A percentile compares a stretch with the other conserved stretches of the same genome.
These are phyloP conservation scores for Dynastes tityus DNA, from an alignment of 2,888 invertebrate species.

Conservation along the genomic window DNA sequence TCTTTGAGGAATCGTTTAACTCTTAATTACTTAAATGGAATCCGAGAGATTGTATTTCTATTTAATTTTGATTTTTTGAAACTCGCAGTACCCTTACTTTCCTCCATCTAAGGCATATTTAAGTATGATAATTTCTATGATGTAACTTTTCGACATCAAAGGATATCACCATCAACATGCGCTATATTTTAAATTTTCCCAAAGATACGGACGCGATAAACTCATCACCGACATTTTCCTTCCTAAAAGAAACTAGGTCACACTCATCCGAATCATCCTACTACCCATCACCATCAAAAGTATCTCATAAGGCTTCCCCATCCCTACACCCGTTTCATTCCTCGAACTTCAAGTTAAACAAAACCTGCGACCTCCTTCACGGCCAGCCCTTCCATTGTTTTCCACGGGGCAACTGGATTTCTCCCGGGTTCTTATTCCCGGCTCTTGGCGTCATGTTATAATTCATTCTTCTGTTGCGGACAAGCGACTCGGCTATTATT, in stretches of 20 bases:
- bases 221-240: background rate
- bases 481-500: background rate
- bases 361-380: too few relatives aligned
- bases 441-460: constrained; percentile 2
- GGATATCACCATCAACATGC: too few relatives aligned
- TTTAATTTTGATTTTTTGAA: too few relatives aligned
- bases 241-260: background rate
- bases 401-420: background rate
- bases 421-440: background rate
- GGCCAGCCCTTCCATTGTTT: background rate
- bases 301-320: background rate
- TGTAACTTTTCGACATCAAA: too few relatives aligned
- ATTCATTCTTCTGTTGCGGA: constrained; percentile 4
- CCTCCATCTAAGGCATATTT: too few relatives aligned
- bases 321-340: background rate
- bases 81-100: too few relatives aligned
- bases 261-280: background rate
- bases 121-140: too few relatives aligned
- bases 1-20: too few relatives aligned
- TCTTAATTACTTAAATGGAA: too few relatives aligned
- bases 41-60: too few relatives aligned
- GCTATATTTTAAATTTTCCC: background rate
- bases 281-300: background rate
- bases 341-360: too few relatives aligned
- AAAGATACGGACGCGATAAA: background rate